phyloP scores from a whole-genome alignment of 2,797 vertebrate species.

The Carapus acus region DNA sequence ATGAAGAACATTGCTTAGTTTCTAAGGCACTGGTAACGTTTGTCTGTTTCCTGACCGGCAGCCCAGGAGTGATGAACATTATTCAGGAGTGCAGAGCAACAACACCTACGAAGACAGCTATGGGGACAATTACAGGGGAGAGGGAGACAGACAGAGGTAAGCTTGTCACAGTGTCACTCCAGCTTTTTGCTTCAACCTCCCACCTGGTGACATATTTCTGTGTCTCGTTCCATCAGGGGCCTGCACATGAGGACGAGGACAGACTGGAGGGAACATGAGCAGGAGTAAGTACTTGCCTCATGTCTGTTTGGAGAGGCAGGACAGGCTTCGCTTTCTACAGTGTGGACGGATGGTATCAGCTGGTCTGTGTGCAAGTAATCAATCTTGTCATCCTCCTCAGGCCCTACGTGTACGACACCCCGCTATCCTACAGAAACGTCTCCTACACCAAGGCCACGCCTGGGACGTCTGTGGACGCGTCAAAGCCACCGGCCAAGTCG shows the following conservation, averaged over 20 bases:
- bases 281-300: slow-evolving; percentile 42
- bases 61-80: slow-evolving; percentile 32
- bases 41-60: slow-evolving; percentile 30
- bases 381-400: slow-evolving; percentile 27
- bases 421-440: slow-evolving; percentile 35
- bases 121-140: too few relatives aligned
- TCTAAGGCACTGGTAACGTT: background rate
- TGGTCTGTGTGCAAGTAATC: too few relatives aligned
- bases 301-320: too few relatives aligned
- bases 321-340: too few relatives aligned
- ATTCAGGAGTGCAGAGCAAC: too few relatives aligned
- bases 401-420: slow-evolving; percentile 46
- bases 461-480: slow-evolving; percentile 31
- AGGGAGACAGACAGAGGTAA: too few relatives aligned
- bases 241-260: slow-evolving; percentile 47
- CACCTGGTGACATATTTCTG: background rate
- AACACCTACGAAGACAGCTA: too few relatives aligned
- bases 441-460: slow-evolving; percentile 38
- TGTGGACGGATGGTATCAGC: too few relatives aligned
- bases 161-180: background rate
- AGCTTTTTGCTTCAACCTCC: background rate
- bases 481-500: slow-evolving; percentile 35
- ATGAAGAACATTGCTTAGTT: too few relatives aligned
- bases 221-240: slow-evolving; percentile 21
- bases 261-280: slow-evolving; percentile 40